These are phyloP conservation scores for Onychomys arenicola DNA, from an alignment of 2,797 vertebrate species.

Conservation along the genomic window DNA sequence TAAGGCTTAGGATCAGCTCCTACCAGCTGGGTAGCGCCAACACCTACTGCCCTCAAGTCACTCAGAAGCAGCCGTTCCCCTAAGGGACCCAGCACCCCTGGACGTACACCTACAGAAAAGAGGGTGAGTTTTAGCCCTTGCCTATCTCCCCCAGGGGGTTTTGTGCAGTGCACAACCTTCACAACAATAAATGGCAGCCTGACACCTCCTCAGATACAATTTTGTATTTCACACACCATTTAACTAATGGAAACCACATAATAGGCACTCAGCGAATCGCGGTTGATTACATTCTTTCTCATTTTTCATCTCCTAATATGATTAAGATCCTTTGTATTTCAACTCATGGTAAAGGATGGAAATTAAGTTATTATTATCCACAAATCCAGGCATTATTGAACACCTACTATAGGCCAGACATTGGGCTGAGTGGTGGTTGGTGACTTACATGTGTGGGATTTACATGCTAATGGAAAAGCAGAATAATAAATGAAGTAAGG, in stretches of 20 bases:
- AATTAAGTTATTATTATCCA: slow-evolving; percentile 5
- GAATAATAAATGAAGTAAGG: not conserved
- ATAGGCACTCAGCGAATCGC: slow-evolving; percentile 20
- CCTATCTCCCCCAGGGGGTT: not conserved
- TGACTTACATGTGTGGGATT: not conserved
- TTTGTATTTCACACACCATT: slow-evolving; percentile 51
- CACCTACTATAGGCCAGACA: not conserved
- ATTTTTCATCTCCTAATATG: slow-evolving; percentile 46
- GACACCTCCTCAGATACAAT: not conserved
- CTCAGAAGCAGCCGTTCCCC: not conserved
- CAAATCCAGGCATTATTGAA: slow-evolving; percentile 21
- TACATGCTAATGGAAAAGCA: not conserved
- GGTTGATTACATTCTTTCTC: slow-evolving; percentile 41
- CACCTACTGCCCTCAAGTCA: not conserved
- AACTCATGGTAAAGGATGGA: slow-evolving; percentile 10
- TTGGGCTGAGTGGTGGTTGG: not conserved
- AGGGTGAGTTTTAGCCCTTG: not conserved
- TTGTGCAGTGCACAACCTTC: not conserved
- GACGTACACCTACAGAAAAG: too few species aligned
- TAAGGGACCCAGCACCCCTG: not conserved
- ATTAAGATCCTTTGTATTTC: slow-evolving; percentile 56
- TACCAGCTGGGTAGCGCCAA: not conserved
- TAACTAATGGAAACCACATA: slow-evolving; percentile 53
- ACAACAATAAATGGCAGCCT: not conserved
- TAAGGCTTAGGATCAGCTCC: not conserved